Conservation (phyloP, 2,113 vertebrate genomes). For the Phrynosoma blainvillii region DNA sequence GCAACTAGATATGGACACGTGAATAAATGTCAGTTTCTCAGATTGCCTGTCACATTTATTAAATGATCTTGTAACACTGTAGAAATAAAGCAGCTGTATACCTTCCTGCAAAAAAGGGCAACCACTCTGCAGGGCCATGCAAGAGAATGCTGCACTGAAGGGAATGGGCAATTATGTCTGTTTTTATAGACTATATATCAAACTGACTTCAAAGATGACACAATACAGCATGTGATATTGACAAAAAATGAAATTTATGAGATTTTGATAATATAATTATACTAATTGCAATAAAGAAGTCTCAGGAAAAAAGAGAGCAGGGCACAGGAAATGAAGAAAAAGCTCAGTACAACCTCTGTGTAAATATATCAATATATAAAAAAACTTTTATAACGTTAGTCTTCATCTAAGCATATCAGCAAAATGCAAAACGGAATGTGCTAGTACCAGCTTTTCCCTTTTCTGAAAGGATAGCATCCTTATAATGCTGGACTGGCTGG, state of each 20-base stretch:
- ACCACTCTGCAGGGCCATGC: neutral
- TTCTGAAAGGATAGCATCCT: too few species aligned
- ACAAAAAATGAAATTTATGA: neutral
- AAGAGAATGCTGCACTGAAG: neutral
- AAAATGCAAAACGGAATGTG: neutral
- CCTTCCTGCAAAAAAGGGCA: neutral
- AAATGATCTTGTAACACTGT: slow-evolving; percentile 36
- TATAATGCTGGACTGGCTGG: too few species aligned
- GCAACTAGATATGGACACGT: slow-evolving; percentile 55
- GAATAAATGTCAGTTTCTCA: slow-evolving; percentile 46
- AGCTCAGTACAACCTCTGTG: too few species aligned
- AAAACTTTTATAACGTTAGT: neutral
- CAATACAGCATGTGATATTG: neutral
- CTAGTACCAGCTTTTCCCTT: too few species aligned
- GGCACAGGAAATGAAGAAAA: neutral
- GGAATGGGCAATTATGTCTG: neutral
- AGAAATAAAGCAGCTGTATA: slow-evolving; percentile 41
- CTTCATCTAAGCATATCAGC: neutral
- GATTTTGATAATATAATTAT: neutral
- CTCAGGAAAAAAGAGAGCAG: neutral
- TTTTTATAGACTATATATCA: neutral
- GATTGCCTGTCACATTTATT: slow-evolving; percentile 45
- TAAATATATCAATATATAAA: neutral
- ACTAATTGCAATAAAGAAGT: neutral
- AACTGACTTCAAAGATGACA: neutral